Evolutionary conservation across 1,140 invertebrate genomes (phyloP).

Genomic region (Drosophila kepulauana): DNA sequence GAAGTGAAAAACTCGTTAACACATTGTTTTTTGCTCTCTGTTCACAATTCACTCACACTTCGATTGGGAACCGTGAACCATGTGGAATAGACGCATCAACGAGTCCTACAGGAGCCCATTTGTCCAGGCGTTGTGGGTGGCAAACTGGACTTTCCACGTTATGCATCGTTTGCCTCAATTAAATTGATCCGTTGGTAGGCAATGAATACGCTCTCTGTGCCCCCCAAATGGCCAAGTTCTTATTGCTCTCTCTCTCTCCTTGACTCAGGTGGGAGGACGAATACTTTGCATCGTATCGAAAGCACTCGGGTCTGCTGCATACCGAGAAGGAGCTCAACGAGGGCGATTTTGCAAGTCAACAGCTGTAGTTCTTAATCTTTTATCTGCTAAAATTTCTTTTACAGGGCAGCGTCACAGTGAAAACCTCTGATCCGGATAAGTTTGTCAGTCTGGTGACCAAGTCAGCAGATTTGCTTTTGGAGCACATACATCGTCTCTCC

Average conservation of each 20-base stretch:
- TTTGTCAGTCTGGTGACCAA: slow-evolving; percentile 89
- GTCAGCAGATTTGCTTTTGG: slow-evolving; percentile 89
- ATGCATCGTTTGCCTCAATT: slow-evolving; percentile 91
- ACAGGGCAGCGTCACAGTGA: slow-evolving; percentile 87
- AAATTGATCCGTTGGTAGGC: slow-evolving; percentile 91
- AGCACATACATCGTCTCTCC: slow-evolving; percentile 91
- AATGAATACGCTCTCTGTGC: too few relatives aligned
- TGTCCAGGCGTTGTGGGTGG: slow-evolving; percentile 91
- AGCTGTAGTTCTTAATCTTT: not conserved
- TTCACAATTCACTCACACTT: not conserved
- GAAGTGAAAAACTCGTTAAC: slow-evolving; percentile 46
- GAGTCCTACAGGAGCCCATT: slow-evolving; percentile 90
- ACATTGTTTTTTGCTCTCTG: slow-evolving; percentile 35
- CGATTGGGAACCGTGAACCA: not conserved
- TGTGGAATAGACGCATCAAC: slow-evolving; percentile 88
- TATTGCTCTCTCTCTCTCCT: slow-evolving; percentile 23
- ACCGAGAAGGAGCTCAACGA: slow-evolving; percentile 76
- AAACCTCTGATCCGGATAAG: slow-evolving; percentile 90
- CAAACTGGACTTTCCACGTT: slow-evolving; percentile 91
- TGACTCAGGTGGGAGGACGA: slow-evolving; percentile 83
- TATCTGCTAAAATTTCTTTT: not conserved
- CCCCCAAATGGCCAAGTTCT: not conserved
- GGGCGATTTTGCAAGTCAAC: slow-evolving; percentile 68
- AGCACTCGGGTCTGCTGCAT: slow-evolving; percentile 85
- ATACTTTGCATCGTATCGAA: slow-evolving; percentile 85